Base-by-base conservation (phyloP, 2,113 vertebrate genomes). In the Cyanoderma ruficeps region DNA sequence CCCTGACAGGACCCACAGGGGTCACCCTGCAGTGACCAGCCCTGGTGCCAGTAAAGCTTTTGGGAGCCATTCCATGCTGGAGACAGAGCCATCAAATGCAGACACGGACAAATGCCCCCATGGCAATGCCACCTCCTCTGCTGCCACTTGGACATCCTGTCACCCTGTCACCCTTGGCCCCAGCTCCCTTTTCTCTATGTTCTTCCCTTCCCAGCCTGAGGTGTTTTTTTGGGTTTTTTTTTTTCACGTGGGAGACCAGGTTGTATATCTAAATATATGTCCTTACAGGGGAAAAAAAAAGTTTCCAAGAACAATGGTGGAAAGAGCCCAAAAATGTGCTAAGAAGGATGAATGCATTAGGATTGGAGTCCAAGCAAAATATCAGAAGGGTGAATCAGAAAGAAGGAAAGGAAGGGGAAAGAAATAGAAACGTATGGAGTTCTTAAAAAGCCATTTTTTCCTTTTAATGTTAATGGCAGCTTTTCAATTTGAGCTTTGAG, bases 371-470 rank as follows among this genome's bases (percentile, higher is more conserved):
- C 98, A 98, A 98, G 96, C 64, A 98, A 98, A 98, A 98, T 97
- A 98, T 98, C 96, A 97, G 97, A 98, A 94, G 94, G 95, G 97
- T 98, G 97, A 98, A 98, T 98, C 97, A 98, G 97, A 97, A 97
- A 84, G 87, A 28, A 94, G 76, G 82, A 68, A 64, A 85, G 68
- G 92, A 89, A 79, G 13, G 61, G n/a, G 27, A 46, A 53, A 77
- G 63, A 96, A 97, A 96, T 28, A 97, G 92, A 96, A 96, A 97
- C 42, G 89, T 96, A 87, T 84, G 94, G 91, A 89, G 76, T 90
- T 97, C 90, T 97, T 93, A 93, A 95, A 97, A 95, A 94, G 93
- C 96, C 93, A 74, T 97, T 97, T 97, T 89, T 94, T 83, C 94
- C 89, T 96, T 97, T 96, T 78, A 86, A 76, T 87, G 91, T 96